These are phyloP conservation scores for Lerema accius DNA, from an alignment of 1,140 invertebrate species.

Conservation along the genomic window DNA sequence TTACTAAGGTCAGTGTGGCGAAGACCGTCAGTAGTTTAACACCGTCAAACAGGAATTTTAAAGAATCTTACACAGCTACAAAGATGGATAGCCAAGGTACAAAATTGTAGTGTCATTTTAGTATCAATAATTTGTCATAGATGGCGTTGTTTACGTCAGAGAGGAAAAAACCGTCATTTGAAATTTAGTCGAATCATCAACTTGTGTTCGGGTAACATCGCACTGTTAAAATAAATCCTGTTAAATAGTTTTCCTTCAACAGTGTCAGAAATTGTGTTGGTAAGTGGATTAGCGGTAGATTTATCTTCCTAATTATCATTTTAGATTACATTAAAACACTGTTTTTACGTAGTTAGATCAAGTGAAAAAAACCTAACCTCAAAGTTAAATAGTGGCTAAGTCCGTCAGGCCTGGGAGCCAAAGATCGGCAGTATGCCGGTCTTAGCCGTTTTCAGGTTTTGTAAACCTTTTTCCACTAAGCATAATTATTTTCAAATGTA, in stretches of 20 bases:
- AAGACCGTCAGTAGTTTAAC: too few relatives aligned
- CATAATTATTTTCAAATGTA: too few relatives aligned
- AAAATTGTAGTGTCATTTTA: background rate
- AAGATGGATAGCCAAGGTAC: background rate
- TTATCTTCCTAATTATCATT: background rate
- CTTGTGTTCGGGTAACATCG: background rate
- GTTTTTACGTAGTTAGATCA: background rate
- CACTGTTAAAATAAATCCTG: background rate
- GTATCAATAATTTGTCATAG: background rate
- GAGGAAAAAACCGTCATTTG: background rate
- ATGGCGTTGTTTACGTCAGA: background rate
- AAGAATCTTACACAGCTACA: too few relatives aligned
- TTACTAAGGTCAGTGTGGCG: too few relatives aligned
- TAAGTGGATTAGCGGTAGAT: background rate
- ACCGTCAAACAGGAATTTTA: too few relatives aligned
- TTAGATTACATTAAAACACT: background rate
- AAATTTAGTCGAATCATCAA: background rate
- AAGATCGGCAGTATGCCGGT: constrained; percentile 2
- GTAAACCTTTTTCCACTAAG: background rate
- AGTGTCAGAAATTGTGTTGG: background rate
- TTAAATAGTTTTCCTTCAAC: background rate
- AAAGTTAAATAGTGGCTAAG: background rate
- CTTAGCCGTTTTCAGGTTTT: constrained; percentile 1
- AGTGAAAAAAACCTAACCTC: background rate
- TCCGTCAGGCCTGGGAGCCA: background rate